phyloP scores from a whole-genome alignment of 2,888 invertebrate species.

The Ferrisia virgata region DNA sequence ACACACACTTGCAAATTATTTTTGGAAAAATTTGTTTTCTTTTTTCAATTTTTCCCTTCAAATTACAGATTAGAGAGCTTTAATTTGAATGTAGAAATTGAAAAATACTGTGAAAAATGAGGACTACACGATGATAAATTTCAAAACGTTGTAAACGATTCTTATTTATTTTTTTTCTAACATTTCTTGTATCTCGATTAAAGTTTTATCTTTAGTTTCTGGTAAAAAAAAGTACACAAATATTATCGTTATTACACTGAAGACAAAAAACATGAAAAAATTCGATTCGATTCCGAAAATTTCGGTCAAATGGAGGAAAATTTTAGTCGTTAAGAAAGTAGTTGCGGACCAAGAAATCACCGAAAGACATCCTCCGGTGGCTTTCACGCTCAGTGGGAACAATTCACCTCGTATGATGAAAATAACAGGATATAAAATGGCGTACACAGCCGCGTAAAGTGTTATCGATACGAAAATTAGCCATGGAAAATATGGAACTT shows the following conservation, averaged over 20 bases:
- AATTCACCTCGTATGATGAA: neutral
- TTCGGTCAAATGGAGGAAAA: neutral
- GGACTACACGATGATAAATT: too few relatives aligned
- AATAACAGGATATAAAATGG: neutral
- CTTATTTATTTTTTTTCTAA: too few relatives aligned
- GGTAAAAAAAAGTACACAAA: constrained; percentile 32
- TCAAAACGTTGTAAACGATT: too few relatives aligned
- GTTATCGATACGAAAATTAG: constrained; percentile 27
- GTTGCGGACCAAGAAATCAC: neutral
- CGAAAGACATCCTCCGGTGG: constrained; percentile 7
- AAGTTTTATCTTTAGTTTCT: constrained; percentile 37
- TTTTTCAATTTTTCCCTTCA: too few relatives aligned
- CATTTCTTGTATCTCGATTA: constrained; percentile 33
- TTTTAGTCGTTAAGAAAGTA: constrained; percentile 7
- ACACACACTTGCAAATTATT: too few relatives aligned
- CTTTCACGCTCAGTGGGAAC: constrained; percentile 11
- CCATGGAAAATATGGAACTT: constrained; percentile 30
- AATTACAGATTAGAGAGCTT: too few relatives aligned
- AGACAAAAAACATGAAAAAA: neutral
- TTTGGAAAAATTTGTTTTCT: too few relatives aligned
- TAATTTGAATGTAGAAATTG: too few relatives aligned
- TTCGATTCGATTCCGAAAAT: constrained; percentile 28
- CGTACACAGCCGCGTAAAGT: neutral
- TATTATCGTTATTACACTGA: neutral
- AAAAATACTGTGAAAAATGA: too few relatives aligned